phyloP scores from a whole-genome alignment of 1,140 invertebrate genomes.

The Metaphire vulgaris region DNA sequence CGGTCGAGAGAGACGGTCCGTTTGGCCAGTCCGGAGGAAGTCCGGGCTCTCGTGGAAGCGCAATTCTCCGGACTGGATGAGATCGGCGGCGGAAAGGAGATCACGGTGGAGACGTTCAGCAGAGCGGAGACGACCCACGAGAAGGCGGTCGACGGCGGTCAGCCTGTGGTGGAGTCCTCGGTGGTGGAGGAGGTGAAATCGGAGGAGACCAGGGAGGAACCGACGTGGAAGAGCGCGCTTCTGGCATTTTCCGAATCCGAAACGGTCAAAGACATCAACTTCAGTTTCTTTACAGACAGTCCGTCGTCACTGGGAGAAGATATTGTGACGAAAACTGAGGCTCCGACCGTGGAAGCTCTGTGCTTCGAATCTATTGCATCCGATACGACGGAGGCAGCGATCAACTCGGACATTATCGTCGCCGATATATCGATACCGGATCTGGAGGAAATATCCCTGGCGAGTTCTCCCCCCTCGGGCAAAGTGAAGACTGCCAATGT shows the following conservation, averaged over 20 bases:
- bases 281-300: too few species aligned
- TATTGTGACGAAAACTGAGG: background rate
- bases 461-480: background rate
- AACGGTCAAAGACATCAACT: background rate
- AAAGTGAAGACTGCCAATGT: background rate
- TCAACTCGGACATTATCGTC: background rate
- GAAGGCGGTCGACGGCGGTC: background rate
- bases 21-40: conserved; percentile 10
- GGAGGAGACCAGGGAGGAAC: conserved; percentile 5
- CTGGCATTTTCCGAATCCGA: background rate
- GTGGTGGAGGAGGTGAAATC: conserved; percentile 6
- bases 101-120: conserved; percentile 7
- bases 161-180: background rate
- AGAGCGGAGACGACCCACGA: background rate
- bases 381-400: background rate
- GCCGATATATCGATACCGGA: background rate
- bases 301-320: background rate
- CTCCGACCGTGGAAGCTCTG: background rate
- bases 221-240: conserved; percentile 7
- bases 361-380: background rate
- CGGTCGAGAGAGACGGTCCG: conserved; percentile 8
- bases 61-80: conserved; percentile 9
- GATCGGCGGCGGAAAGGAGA: conserved; percentile 7
- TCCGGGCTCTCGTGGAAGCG: conserved; percentile 8
- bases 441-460: background rate